These are phyloP conservation scores for Plebejus argus DNA, from an alignment of 2,888 invertebrate species.

Conservation along the genomic window DNA sequence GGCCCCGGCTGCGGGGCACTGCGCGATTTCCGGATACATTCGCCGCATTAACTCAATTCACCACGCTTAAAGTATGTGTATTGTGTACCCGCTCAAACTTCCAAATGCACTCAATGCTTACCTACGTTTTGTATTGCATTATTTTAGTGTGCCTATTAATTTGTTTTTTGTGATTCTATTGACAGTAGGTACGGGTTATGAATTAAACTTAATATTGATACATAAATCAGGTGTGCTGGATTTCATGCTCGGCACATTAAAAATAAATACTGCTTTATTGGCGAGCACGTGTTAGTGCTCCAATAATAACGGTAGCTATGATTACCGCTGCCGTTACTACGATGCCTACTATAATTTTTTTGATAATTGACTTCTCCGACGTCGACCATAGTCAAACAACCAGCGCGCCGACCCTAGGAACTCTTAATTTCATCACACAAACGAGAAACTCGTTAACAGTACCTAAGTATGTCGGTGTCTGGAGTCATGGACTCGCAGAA, in stretches of 20 bases:
- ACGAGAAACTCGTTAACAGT: conserved; percentile 1
- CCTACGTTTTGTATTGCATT: not conserved
- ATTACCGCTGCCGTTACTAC: not conserved
- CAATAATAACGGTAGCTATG: not conserved
- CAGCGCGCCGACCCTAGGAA: not conserved
- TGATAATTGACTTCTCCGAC: not conserved
- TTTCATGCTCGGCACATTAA: not conserved
- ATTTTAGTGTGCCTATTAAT: not conserved
- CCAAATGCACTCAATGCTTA: conserved; percentile 10
- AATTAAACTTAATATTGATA: too few species aligned
- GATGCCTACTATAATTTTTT: not conserved
- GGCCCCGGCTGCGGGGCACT: conserved; percentile 47
- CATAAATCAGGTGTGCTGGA: not conserved
- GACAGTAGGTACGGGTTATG: too few species aligned
- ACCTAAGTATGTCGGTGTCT: not conserved
- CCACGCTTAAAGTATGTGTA: not conserved
- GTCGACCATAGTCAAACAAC: not conserved
- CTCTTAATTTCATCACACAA: not conserved
- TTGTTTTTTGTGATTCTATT: not conserved
- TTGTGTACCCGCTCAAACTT: conserved; percentile 4
- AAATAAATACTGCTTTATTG: not conserved
- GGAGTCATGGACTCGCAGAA: not conserved
- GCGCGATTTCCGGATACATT: conserved; percentile 8
- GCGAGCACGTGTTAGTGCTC: not conserved
- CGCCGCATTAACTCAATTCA: conserved; percentile 18